Conservation (phyloP, 2,888 invertebrate species). For the Ligdia adustata region DNA sequence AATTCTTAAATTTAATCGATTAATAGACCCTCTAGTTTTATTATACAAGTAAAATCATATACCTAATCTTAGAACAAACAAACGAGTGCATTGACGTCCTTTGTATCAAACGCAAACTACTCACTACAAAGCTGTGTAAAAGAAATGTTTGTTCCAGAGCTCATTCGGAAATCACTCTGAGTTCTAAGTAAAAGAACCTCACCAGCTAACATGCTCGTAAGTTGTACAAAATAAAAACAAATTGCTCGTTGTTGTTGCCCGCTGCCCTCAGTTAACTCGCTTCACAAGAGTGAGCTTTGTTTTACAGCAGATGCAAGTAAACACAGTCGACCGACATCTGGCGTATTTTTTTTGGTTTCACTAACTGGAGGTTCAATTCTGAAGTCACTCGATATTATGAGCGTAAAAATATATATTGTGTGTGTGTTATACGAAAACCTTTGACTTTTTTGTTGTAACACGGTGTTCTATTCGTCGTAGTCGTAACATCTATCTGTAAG, state of each 20-base stretch:
- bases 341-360: constrained; percentile 74
- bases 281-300: constrained; percentile 72
- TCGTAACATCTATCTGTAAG: no score
- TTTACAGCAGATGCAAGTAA: constrained; percentile 77
- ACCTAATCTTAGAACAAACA: no score
- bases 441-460: no score
- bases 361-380: constrained; percentile 51
- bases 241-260: constrained; percentile 33
- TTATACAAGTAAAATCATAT: no score
- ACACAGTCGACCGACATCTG: constrained; percentile 75
- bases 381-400: constrained; percentile 25
- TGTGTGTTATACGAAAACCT: no score
- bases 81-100: no score
- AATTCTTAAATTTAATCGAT: no score
- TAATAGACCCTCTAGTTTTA: no score
- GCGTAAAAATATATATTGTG: no score
- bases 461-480: no score
- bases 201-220: constrained; percentile 18
- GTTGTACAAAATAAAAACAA: constrained; percentile 36
- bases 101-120: no score
- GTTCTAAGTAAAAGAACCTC: constrained; percentile 9
- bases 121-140: background rate
- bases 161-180: background rate
- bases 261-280: constrained; percentile 54
- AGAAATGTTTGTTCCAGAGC: constrained; percentile 1